Evolutionary conservation across 2,888 invertebrate genomes (phyloP), one percentile per base, ranked within the genome.

Genomic region (Zhengitettix transpicula): DNA sequence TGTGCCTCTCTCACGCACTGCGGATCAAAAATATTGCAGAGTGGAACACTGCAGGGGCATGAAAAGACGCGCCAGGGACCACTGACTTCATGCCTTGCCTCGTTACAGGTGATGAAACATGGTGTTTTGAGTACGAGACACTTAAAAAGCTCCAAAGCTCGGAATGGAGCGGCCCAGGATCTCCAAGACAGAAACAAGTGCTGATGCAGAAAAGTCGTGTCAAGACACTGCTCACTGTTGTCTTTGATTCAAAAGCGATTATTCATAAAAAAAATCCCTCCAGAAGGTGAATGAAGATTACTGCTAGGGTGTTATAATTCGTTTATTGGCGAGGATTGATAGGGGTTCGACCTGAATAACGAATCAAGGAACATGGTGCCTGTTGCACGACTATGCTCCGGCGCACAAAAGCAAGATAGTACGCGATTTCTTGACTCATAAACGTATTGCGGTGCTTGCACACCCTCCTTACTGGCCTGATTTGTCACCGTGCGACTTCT

Each of bases 21-120:
- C 12, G 10, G 40, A 55, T 28, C 55, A 55, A 55, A 55, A 55
- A 16, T 10, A 54, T 55, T 52, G 2, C 52, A 52, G 1, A 52
- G 8, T 55, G 55, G n/a, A 55, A 28, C 55, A 55, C 40, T 55
- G 55, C 55, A 55, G 55, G n/a, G n/a, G 40, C 55, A 55, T 55
- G 28, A 16, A 5, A 28, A 5, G 11, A 55, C 9, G 10, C 1
- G 40, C 9, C 40, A 9, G 40, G 16, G n/a, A 12, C 1, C 12
- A 0, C 52, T 3, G 15, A 15, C 52, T 52, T 52, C 9, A 1
- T 52, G 8, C 16, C 8, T 11, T n/a, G 2, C 7, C n/a, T 52
- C 16, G 11, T 52, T 16, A 52, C 52, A 14, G 10, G 8, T 40
- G 55, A n/a, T n/a, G 55, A 55, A 40, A 55, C 12, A 55, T 40